Evolutionary conservation across 1,140 invertebrate species (phyloP), one percentile per base, ranked within the genome.

Genomic region (Plutomurus gul): DNA sequence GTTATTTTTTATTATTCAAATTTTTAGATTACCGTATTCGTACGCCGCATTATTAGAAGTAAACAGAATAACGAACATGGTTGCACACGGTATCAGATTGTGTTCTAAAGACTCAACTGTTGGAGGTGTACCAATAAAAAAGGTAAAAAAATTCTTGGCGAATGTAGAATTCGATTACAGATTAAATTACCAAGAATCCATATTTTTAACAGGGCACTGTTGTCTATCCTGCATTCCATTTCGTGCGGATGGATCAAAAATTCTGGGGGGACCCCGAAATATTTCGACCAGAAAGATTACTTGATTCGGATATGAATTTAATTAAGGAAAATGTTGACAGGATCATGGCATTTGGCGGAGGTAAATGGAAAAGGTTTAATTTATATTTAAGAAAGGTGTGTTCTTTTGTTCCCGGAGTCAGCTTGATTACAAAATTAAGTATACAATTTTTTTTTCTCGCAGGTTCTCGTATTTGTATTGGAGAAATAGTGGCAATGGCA

Each of bases 31-130:
- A 90, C 92, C 93, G 0, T 95, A 94, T 84, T 89, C 92, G 47
- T 92, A 93, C 86, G 92, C 92, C 0, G 88, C 94, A 30, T 90
- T 93, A 0, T 85, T 93, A 83, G 93, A 95, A 87, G 90, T 92
- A 4, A 10, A 51, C 18, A 20, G 47, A 76, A 10, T 39, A 11
- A 20, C 25, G 10, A 39, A 7, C 16, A 25, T 51, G 16, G 20
- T 60, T 18, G n/a, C 47, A 13, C 16, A 60, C n/a, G 16, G n/a
- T 22, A 16, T 33, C 0, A 37, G 47, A 39, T 36, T n/a, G 3
- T 10, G 36, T 8, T 22, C 4, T 3, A 37, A 36, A 36, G 47
- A 76, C 8, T 51, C 13, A 4, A 1, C 8, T 1, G 3, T 65
- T 1, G 47, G 33, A 39, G 37, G 33, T 13, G 7, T 33, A 33